Percentiles rank a stretch among this genome's conserved stretches.
Evolutionary conservation across 1,140 invertebrate genomes (phyloP).

Genomic region (Idris sp.): DNA sequence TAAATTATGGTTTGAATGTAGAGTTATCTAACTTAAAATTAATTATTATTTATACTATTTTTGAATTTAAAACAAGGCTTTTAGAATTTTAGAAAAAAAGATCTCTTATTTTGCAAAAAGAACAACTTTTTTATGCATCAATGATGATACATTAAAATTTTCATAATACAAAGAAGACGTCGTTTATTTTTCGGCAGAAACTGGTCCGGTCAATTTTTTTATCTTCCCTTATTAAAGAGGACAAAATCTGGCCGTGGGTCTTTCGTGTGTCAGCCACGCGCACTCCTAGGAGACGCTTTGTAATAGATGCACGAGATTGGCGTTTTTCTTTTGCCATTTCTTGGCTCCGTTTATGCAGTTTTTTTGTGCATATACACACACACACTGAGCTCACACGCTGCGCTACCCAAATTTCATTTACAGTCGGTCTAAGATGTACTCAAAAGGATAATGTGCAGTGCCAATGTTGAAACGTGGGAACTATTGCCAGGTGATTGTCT

Average conservation of each 20-base stretch:
- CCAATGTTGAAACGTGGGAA: conserved; percentile 79
- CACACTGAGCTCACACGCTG: conserved; percentile 46
- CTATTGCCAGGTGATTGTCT: conserved; percentile 76
- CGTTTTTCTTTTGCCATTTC: conserved; percentile 67
- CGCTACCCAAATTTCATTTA: conserved; percentile 52
- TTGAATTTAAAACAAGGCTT: too few species aligned
- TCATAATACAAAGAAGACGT: neutral
- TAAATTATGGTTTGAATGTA: too few species aligned
- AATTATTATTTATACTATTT: too few species aligned
- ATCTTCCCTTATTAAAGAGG: conserved; percentile 72
- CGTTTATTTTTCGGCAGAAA: conserved; percentile 21
- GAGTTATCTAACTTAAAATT: too few species aligned
- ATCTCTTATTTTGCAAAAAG: too few species aligned
- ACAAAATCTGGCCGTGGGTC: conserved; percentile 65
- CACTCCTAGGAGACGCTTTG: conserved; percentile 69
- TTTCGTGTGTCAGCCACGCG: conserved; percentile 78
- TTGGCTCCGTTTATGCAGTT: conserved; percentile 43
- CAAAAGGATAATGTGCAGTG: conserved; percentile 71
- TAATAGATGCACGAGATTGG: conserved; percentile 75
- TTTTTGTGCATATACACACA: too few species aligned
- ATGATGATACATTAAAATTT: too few species aligned
- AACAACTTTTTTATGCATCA: too few species aligned
- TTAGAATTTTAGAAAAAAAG: too few species aligned
- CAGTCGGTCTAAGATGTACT: conserved; percentile 48
- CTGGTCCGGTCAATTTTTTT: conserved; percentile 32